These are phyloP conservation scores for Sebastes hubbsi DNA, from an alignment of 2,797 vertebrate genomes.

Conservation along the genomic window DNA sequence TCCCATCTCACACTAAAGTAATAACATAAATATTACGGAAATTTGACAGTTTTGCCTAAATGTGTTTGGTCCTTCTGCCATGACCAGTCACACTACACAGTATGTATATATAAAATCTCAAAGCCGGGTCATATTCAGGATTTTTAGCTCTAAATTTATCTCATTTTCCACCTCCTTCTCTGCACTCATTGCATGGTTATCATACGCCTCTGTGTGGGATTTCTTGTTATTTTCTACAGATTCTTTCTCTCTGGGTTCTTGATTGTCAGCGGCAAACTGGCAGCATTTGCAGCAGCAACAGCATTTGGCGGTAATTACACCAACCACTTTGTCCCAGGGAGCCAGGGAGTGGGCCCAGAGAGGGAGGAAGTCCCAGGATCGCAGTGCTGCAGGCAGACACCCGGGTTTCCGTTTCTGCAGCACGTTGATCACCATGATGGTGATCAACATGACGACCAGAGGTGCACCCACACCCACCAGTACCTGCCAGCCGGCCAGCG, in stretches of 20 bases:
- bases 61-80: constrained; percentile 1
- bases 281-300: constrained; percentile 91
- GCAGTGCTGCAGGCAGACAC: constrained; percentile 83
- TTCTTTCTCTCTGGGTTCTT: constrained; percentile 1
- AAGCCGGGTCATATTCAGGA: constrained; percentile 56
- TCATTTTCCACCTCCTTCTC: constrained; percentile 62
- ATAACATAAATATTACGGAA: constrained; percentile 10
- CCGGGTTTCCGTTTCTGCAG: constrained; percentile 83
- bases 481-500: constrained; percentile 90
- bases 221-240: constrained; percentile 8
- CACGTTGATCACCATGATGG: constrained; percentile 78
- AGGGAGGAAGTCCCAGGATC: constrained; percentile 91
- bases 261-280: constrained; percentile 36
- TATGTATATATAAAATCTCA: constrained; percentile 35
- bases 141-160: constrained; percentile 48
- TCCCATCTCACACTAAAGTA: not conserved
- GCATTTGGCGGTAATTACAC: constrained; percentile 68
- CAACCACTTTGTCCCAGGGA: constrained; percentile 89
- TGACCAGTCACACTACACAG: not conserved
- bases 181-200: constrained; percentile 66
- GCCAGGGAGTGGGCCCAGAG: constrained; percentile 89
- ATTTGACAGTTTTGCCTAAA: not conserved
- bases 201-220: constrained; percentile 49
- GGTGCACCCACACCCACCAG: constrained; percentile 88
- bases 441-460: constrained; percentile 71